Percentiles rank a stretch among this genome's conserved stretches.
Evolutionary conservation across 2,888 invertebrate species (phyloP).

Genomic region (Nephrotoma flavescens): DNA sequence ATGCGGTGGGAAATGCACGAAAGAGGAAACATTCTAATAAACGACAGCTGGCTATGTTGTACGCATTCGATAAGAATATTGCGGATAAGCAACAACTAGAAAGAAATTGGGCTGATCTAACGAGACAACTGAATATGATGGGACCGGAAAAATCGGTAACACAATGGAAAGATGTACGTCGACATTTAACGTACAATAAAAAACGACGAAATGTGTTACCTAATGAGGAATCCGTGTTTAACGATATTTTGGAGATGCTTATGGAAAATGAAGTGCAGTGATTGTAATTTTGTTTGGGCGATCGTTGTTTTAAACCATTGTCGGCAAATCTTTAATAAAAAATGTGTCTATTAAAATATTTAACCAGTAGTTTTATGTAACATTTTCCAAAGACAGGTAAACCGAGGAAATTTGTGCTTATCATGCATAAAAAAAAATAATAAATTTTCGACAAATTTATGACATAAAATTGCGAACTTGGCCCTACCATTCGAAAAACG

Average conservation of each 20-base stretch:
- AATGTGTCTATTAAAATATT: too few species aligned
- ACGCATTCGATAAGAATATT: neutral
- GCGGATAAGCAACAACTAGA: neutral
- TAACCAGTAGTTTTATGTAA: too few species aligned
- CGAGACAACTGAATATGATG: neutral
- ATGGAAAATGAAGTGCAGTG: too few species aligned
- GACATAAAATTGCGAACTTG: too few species aligned
- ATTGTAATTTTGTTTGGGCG: too few species aligned
- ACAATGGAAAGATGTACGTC: neutral
- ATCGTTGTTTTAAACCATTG: too few species aligned
- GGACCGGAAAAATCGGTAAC: neutral
- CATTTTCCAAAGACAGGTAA: too few species aligned
- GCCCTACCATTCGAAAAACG: too few species aligned
- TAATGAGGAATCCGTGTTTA: neutral
- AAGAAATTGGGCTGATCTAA: neutral
- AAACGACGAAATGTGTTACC: neutral
- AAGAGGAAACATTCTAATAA: neutral
- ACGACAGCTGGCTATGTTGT: neutral
- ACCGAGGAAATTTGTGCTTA: too few species aligned
- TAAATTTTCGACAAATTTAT: too few species aligned
- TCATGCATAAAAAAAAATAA: too few species aligned
- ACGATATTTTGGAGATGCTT: neutral
- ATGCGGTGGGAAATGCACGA: neutral
- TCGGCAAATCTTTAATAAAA: too few species aligned
- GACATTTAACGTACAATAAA: neutral